Evolutionary conservation across 2,888 invertebrate genomes (phyloP).

Genomic region (Girardia tigrina): DNA sequence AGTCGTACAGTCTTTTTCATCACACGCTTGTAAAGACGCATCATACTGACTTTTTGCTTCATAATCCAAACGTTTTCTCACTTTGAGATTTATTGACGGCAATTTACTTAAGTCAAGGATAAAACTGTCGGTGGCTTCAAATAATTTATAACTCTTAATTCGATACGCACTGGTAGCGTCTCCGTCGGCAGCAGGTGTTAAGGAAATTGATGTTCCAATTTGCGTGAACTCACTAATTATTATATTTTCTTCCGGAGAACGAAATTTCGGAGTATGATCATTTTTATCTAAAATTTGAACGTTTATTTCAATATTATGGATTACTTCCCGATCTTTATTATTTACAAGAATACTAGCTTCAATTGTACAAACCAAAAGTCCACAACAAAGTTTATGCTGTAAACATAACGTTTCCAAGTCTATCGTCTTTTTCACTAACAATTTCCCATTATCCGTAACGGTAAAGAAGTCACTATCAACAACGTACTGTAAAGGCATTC

Average conservation of each 20-base stretch:
- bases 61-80: background rate
- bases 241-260: background rate
- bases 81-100: background rate
- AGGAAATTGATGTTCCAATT: background rate
- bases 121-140: background rate
- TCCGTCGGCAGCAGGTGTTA: background rate
- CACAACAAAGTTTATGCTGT: background rate
- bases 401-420: conserved; percentile 2
- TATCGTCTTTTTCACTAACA: background rate
- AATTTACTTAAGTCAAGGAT: background rate
- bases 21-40: background rate
- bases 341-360: background rate
- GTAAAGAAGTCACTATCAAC: background rate
- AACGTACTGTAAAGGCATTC: background rate
- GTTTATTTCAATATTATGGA: background rate
- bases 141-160: background rate
- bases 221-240: conserved; percentile 9
- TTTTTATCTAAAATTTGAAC: conserved; percentile 14
- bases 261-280: background rate
- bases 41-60: background rate
- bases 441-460: background rate
- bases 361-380: background rate
- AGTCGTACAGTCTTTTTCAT: background rate
- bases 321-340: background rate
- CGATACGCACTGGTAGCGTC: background rate